These are phyloP conservation scores for Drosophila willistoni DNA, from an alignment of 1,140 invertebrate genomes.

Conservation along the genomic window DNA sequence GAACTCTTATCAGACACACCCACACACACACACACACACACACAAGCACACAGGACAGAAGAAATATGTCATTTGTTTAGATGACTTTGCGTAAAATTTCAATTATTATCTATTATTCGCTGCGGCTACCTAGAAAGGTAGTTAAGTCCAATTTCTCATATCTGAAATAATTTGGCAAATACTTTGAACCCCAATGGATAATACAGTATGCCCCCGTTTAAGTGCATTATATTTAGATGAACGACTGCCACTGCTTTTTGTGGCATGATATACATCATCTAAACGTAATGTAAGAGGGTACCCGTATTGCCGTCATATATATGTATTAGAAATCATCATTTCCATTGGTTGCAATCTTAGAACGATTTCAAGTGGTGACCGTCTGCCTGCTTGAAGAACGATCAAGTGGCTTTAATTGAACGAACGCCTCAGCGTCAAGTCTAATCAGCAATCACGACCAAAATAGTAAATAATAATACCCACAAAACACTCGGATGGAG, in stretches of 20 bases:
- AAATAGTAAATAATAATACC: conserved; percentile 8
- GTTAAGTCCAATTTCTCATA: neutral
- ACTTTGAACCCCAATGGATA: neutral
- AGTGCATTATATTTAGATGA: neutral
- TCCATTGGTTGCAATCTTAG: neutral
- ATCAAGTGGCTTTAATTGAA: conserved; percentile 14
- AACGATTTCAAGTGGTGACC: neutral
- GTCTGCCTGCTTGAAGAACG: neutral
- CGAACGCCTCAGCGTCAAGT: neutral
- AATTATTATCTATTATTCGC: neutral
- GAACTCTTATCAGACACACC: neutral
- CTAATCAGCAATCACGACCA: conserved; percentile 9
- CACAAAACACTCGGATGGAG: neutral
- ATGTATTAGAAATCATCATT: conserved; percentile 1
- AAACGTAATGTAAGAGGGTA: neutral
- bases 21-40: neutral
- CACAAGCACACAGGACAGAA: neutral
- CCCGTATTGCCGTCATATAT: neutral
- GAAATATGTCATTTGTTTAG: neutral
- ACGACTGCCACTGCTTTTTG: neutral
- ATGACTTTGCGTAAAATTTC: neutral
- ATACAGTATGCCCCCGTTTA: conserved; percentile 2
- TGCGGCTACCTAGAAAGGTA: neutral
- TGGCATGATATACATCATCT: neutral
- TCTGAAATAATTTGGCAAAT: neutral